Base-by-base conservation (phyloP, 2,888 invertebrate species). In the Lycocerus yunnanus region DNA sequence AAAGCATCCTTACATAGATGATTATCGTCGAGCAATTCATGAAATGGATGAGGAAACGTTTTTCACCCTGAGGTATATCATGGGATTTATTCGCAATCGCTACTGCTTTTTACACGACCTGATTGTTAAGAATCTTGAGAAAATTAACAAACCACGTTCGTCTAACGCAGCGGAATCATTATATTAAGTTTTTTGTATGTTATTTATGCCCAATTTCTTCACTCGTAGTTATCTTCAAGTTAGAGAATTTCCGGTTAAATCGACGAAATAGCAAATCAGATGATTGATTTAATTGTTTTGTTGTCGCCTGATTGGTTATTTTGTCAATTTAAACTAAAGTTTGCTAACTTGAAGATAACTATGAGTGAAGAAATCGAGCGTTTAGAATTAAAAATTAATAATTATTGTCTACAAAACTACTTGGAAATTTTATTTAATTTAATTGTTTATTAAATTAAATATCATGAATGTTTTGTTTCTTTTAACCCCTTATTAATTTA, bases 41-140 rank as follows among this genome's bases (percentile, higher is more conserved):
- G 99, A 99, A 86, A 88, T 98, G 84, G 99, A 99, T 85, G 98
- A 99, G 86, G 99, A 98, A 87, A 97, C 99, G 86, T 98, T 96
- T 86, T 90, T 99, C 73, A 97, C 97, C 78, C 89, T 99, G 79
- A 95, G 98, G 92, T 89, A 99, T 81, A 96, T 98, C 61, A 93
- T 98, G 89, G 95, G 96, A 80, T 99, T 99, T 89, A 94, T 99
- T 76, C 93, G 99, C 83, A 99, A 99, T 89, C 95, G 98, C 84
- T 99, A 99, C 88, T 97, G 98, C 78, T 96, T 97, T 58, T 90
- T 99, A 67, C 98, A 99, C 87, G 99, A 99, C 88, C 94, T 99
- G 85, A 97, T 99, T 81, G 94, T 96, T 84, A 99, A 99, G 89
- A 99, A 99, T 88, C 89, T 98, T 85, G 99, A 99, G 88, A 99